Percentiles rank a stretch among this genome's conserved stretches.
These are phyloP conservation scores for Spermophilus dauricus DNA, from an alignment of 2,113 vertebrate genomes.

Conservation along the genomic window DNA sequence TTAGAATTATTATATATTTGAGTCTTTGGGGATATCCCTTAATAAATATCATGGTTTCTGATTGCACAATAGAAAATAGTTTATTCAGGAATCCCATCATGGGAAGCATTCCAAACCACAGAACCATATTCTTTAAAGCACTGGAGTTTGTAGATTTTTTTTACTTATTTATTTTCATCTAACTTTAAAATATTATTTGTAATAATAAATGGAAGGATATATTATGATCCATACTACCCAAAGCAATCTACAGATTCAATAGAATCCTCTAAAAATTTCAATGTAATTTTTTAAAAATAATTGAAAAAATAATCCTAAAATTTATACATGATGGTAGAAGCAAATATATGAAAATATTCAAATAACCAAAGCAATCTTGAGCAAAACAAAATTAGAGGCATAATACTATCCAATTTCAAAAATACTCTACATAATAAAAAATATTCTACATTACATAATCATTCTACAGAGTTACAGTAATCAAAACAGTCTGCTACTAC, in stretches of 20 bases:
- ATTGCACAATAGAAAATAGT: not conserved
- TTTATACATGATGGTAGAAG: not conserved
- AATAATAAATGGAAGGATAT: not conserved
- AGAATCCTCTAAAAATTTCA: not conserved
- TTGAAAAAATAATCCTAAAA: not conserved
- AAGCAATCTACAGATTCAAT: not conserved
- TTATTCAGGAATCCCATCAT: constrained; percentile 12
- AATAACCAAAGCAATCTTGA: not conserved
- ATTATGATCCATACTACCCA: not conserved
- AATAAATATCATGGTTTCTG: not conserved
- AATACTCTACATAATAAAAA: not conserved
- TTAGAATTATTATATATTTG: not conserved
- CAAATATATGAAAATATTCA: not conserved
- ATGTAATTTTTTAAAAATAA: not conserved
- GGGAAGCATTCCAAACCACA: not conserved
- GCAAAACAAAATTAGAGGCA: not conserved
- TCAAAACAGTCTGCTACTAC: not conserved
- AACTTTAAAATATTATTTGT: constrained; percentile 9
- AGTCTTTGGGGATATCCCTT: not conserved
- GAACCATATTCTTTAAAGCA: not conserved
- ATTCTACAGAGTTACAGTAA: not conserved
- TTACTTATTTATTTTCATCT: not conserved
- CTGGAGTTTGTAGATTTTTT: not conserved
- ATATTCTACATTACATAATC: too few relatives aligned
- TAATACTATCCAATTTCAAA: not conserved